These are phyloP conservation scores for Nymphalis polychloros DNA, from an alignment of 2,888 invertebrate genomes.

Conservation along the genomic window DNA sequence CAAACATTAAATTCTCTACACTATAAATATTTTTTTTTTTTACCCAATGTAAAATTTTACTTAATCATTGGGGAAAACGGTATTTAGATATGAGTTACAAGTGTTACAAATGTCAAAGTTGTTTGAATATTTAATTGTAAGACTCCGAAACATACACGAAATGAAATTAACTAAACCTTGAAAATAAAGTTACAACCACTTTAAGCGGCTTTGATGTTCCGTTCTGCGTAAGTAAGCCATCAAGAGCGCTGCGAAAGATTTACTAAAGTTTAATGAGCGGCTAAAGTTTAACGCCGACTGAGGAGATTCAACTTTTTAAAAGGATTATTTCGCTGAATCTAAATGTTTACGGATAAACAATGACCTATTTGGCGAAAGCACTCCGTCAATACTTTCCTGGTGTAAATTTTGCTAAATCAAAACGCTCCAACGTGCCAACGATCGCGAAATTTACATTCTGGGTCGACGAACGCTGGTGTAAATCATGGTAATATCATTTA, in stretches of 20 bases:
- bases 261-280: constrained; percentile 45
- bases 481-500: constrained; percentile 55
- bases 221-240: constrained; percentile 46
- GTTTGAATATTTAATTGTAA: background rate
- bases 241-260: constrained; percentile 45
- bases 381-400: constrained; percentile 40
- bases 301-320: constrained; percentile 34
- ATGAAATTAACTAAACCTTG: constrained; percentile 26
- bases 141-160: constrained; percentile 15
- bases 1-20: constrained; percentile 47
- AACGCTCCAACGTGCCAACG: constrained; percentile 43
- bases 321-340: constrained; percentile 33
- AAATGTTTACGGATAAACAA: constrained; percentile 30
- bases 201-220: constrained; percentile 42
- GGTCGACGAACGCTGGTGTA: constrained; percentile 47
- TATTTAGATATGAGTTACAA: background rate
- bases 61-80: no score
- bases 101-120: background rate
- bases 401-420: constrained; percentile 52
- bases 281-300: constrained; percentile 39
- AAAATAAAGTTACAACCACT: constrained; percentile 32
- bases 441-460: constrained; percentile 47
- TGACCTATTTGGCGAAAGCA: constrained; percentile 45
- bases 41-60: background rate
- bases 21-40: background rate